Conservation (phyloP, 2,113 vertebrate genomes). For the Pipa parva region DNA sequence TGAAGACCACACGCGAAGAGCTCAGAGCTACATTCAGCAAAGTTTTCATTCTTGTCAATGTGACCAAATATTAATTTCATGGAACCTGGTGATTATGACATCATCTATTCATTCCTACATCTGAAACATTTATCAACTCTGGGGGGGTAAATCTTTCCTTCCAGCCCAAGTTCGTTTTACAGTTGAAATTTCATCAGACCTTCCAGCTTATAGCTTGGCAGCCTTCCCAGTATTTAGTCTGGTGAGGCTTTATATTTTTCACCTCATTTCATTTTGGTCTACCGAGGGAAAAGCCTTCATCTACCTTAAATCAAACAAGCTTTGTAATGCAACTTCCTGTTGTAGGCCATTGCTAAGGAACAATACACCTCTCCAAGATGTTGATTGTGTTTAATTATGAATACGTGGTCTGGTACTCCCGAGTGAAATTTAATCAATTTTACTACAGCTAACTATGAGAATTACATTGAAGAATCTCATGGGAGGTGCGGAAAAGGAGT, state of each 20-base stretch:
- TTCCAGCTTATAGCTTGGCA: slow-evolving; percentile 48
- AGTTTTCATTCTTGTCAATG: too few relatives aligned
- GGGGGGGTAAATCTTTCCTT: slow-evolving; percentile 42
- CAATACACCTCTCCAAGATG: slow-evolving; percentile 37
- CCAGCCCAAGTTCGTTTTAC: slow-evolving; percentile 44
- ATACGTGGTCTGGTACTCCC: slow-evolving; percentile 33
- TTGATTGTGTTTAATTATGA: slow-evolving; percentile 47
- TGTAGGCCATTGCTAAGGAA: slow-evolving; percentile 23
- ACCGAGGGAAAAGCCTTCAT: slow-evolving; percentile 44
- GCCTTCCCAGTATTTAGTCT: slow-evolving; percentile 47
- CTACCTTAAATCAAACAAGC: slow-evolving; percentile 47
- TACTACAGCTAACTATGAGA: slow-evolving; percentile 35
- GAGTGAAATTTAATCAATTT: slow-evolving; percentile 46
- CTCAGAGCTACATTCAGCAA: too few relatives aligned
- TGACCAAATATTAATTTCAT: too few relatives aligned
- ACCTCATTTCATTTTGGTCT: slow-evolving; percentile 51
- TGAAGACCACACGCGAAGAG: too few relatives aligned
- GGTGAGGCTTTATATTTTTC: slow-evolving; percentile 49
- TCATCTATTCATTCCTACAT: slow-evolving; percentile 34
- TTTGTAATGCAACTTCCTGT: slow-evolving; percentile 37
- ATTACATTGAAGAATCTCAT: neutral
- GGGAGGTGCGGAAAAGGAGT: neutral
- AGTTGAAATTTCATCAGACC: slow-evolving; percentile 46
- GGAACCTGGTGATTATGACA: neutral
- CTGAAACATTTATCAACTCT: slow-evolving; percentile 45